Conservation (phyloP, 2,888 invertebrate genomes). For the Drosophila meridionalis region DNA sequence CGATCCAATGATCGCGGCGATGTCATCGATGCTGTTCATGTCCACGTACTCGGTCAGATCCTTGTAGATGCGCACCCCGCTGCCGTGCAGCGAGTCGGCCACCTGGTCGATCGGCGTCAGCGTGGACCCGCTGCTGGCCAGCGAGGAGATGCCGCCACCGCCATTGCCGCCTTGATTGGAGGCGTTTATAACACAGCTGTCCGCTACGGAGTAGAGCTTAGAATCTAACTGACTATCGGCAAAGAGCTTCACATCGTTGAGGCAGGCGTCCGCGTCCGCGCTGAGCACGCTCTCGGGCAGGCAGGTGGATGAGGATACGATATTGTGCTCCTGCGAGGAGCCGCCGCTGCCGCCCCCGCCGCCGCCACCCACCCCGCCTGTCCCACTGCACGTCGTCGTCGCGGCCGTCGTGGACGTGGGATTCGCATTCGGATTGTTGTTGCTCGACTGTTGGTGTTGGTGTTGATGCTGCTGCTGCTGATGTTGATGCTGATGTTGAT, state of each 20-base stretch:
- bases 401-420: conserved; percentile 70
- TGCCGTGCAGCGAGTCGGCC: conserved; percentile 88
- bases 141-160: conserved; percentile 40
- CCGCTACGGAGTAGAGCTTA: conserved; percentile 86
- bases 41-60: conserved; percentile 86
- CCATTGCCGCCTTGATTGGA: conserved; percentile 36
- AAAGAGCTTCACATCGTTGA: conserved; percentile 88
- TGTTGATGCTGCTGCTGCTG: conserved; percentile 65
- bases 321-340: conserved; percentile 88
- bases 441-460: conserved; percentile 47
- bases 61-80: conserved; percentile 84
- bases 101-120: conserved; percentile 85
- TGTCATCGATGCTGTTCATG: conserved; percentile 92
- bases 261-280: conserved; percentile 85
- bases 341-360: conserved; percentile 47
- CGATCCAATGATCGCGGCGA: conserved; percentile 94
- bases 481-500: conserved; percentile 52
- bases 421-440: conserved; percentile 67
- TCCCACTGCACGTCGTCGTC: conserved; percentile 62
- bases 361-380: conserved; percentile 46
- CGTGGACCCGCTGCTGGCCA: conserved; percentile 64
- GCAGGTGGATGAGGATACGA: conserved; percentile 91
- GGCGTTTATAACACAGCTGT: conserved; percentile 84
- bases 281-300: conserved; percentile 87
- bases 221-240: conserved; percentile 86